Evolutionary conservation across 2,888 invertebrate genomes (phyloP).

Genomic region (Harpagoxenus sublaevis): DNA sequence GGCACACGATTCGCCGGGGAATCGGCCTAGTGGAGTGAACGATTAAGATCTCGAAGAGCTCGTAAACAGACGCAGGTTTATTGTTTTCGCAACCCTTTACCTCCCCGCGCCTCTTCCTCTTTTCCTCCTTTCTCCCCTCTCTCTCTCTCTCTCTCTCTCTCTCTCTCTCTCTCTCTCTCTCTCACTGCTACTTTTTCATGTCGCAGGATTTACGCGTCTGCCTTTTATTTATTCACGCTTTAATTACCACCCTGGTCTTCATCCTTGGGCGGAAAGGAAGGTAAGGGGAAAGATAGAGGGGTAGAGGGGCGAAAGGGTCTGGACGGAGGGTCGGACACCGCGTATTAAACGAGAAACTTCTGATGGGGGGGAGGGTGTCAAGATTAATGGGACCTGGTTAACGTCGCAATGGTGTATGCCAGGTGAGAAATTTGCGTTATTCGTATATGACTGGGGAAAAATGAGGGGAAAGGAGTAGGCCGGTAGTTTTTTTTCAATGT

Average conservation of each 20-base stretch:
- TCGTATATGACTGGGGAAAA: constrained; percentile 61
- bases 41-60: constrained; percentile 56
- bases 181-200: constrained; percentile 59
- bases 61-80: constrained; percentile 38
- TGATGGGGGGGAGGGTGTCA: constrained; percentile 63
- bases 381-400: constrained; percentile 83
- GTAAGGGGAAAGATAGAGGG: constrained; percentile 30
- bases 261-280: constrained; percentile 57
- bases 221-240: constrained; percentile 85
- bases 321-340: constrained; percentile 23
- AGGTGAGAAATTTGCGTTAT: constrained; percentile 73
- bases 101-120: background rate
- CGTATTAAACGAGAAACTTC: constrained; percentile 83
- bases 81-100: constrained; percentile 37
- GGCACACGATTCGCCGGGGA: background rate
- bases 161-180: too few relatives aligned
- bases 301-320: constrained; percentile 32
- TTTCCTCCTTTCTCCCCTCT: background rate
- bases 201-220: constrained; percentile 81
- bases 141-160: constrained; percentile 29
- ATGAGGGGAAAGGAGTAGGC: constrained; percentile 29
- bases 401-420: constrained; percentile 70
- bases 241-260: constrained; percentile 82
- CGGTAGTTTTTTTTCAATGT: constrained; percentile 52
- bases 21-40: constrained; percentile 39